Base-by-base conservation (phyloP, 2,797 vertebrate genomes). In the Rhadinocentrus ornatus region DNA sequence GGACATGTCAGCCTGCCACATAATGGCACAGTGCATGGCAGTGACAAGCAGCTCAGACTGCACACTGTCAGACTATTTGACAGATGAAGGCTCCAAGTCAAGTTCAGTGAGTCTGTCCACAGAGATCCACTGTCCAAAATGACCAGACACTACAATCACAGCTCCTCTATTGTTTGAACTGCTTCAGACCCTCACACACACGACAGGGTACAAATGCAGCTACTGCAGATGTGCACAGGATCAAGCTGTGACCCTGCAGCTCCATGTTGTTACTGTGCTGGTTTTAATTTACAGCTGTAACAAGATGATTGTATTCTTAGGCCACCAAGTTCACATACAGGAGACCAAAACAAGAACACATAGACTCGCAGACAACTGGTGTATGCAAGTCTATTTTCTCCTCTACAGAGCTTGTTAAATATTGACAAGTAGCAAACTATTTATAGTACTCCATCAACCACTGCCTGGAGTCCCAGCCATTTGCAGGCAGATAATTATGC, bases 1-100 rank as follows among this genome's bases (percentile, higher is more conserved):
- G 22, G 62, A 82, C 67, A 82, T 81, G 83, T 82, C 85, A 77
- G 79, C 53, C 64, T 75, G 76, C 70, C 53, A 80, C 84, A 82
- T 78, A 87, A 80, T 22, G 57, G 78, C 69, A 71, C 78, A 63
- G 88, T 84, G 80, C 73, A 18, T 77, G 85, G 84, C 79, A 59
- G 87, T 84, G 82, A 91, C 87, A 79, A 78, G 83, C 75, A 69
- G 72, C 61, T 71, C 76, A 77, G 79, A 75, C 71, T 59, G 62
- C 80, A 87, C 78, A 81, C 27, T 81, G 83, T 84, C 71, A 81
- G 56, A 73, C 67, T 64, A 76, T 68, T 73, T 59, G 78, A 79
- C 80, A 77, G 70, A 87, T 16, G 61, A 61, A 41, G 29, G 63
- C 79, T 50, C 64, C 68, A 41, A 16, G 71, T 69, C 53, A 57